Evolutionary conservation across 1,140 invertebrate species (phyloP).

Genomic region (Brachionus paranguensis): DNA sequence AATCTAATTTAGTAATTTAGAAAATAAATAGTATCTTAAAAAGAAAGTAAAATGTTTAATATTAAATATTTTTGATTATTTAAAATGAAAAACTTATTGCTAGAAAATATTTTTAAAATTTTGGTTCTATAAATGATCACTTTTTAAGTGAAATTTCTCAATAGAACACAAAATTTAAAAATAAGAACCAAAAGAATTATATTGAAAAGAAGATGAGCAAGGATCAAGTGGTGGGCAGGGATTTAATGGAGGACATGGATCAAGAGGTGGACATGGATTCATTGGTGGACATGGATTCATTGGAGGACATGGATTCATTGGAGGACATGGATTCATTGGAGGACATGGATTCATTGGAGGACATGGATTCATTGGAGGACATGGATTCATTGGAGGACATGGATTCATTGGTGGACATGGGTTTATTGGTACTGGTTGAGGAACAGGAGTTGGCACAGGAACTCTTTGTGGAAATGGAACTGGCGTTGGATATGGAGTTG

Average conservation of each 20-base stretch:
- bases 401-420: slow-evolving; percentile 4
- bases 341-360: too few relatives aligned
- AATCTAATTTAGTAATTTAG: too few relatives aligned
- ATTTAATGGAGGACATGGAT: too few relatives aligned
- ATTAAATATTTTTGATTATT: too few relatives aligned
- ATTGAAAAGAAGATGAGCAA: neutral
- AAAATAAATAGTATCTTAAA: too few relatives aligned
- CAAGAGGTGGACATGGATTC: too few relatives aligned
- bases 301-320: too few relatives aligned
- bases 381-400: neutral
- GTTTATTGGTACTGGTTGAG: neutral
- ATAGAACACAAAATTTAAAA: neutral
- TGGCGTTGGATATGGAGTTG: neutral
- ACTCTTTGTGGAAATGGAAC: slow-evolving; percentile 1
- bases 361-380: too few relatives aligned
- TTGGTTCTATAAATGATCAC: neutral
- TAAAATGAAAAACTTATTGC: too few relatives aligned
- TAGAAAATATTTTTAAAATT: neutral
- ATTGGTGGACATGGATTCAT: too few relatives aligned
- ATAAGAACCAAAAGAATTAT: neutral
- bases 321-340: too few relatives aligned
- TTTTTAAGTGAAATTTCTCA: neutral
- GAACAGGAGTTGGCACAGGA: neutral
- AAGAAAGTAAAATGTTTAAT: too few relatives aligned
- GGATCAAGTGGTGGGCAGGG: neutral